Percentiles rank a stretch among this genome's conserved stretches.
These are phyloP conservation scores for Phodopus roborovskii DNA, from an alignment of 2,113 vertebrate species.

Conservation along the genomic window DNA sequence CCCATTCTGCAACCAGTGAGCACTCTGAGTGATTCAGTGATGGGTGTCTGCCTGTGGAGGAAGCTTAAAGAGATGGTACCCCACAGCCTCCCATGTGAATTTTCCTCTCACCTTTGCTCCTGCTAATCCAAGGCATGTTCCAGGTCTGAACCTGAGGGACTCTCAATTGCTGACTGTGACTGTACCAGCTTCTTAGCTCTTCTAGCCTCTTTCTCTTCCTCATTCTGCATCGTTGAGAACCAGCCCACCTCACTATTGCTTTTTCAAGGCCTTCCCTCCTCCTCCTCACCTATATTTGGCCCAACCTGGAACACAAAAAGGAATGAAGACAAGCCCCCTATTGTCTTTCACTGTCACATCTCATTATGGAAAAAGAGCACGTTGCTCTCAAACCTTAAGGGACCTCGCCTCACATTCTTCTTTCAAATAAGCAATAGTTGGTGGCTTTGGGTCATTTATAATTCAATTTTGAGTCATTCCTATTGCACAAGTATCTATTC, in stretches of 20 bases:
- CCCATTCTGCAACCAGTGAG: conserved; percentile 97
- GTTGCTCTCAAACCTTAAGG: conserved; percentile 60
- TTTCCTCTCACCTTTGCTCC: conserved; percentile 77
- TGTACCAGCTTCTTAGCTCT: conserved; percentile 74
- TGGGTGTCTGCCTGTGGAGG: conserved; percentile 95
- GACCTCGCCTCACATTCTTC: not conserved
- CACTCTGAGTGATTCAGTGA: conserved; percentile 99
- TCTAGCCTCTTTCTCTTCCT: conserved; percentile 36
- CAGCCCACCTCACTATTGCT: not conserved
- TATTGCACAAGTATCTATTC: conserved; percentile 15
- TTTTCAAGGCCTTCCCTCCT: accelerated
- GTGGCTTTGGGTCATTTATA: conserved; percentile 68
- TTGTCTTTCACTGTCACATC: conserved; percentile 64
- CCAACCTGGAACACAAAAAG: not conserved
- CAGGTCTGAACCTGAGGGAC: conserved; percentile 91
- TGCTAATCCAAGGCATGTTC: conserved; percentile 89
- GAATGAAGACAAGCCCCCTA: not conserved
- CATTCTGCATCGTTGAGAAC: conserved; percentile 52
- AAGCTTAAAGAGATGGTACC: conserved; percentile 92
- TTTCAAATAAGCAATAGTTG: conserved; percentile 42
- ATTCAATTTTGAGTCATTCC: conserved; percentile 43
- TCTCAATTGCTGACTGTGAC: conserved; percentile 89
- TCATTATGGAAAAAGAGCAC: conserved; percentile 18
- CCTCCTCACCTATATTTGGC: conserved; percentile 17
- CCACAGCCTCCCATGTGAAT: conserved; percentile 91